Evolutionary conservation across 2,113 vertebrate species (phyloP).

Genomic region (Potamarius usumacintae): DNA sequence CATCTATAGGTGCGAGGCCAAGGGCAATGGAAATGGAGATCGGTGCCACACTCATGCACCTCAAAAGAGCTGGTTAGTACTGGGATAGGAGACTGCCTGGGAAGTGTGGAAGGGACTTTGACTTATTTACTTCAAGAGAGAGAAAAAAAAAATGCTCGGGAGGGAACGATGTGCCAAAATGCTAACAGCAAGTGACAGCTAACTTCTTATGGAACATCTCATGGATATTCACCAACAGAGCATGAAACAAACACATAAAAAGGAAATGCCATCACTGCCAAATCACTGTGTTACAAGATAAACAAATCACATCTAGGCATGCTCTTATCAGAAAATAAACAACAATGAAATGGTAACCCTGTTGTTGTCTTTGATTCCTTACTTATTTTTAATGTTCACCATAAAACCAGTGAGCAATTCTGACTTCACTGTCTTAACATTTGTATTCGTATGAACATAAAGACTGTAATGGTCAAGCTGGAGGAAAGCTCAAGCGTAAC

Average conservation of each 20-base stretch:
- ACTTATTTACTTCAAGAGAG: not conserved
- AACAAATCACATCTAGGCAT: not conserved
- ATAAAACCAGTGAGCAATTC: not conserved
- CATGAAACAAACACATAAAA: not conserved
- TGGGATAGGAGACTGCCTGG: no score
- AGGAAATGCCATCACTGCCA: not conserved
- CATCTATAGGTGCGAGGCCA: no score
- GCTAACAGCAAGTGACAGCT: not conserved
- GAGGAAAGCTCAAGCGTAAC: slow-evolving; percentile 1
- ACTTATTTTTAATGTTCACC: not conserved
- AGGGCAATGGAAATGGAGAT: no score
- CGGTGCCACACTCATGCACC: no score
- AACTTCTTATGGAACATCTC: no score
- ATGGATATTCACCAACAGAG: not conserved
- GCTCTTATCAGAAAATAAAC: not conserved
- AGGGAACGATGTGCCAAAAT: not conserved
- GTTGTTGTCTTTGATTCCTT: not conserved
- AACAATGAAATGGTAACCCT: not conserved
- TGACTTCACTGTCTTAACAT: not conserved
- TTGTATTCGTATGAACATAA: not conserved
- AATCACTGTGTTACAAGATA: not conserved
- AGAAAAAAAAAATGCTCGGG: not conserved
- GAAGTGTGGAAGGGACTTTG: no score
- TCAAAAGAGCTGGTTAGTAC: no score
- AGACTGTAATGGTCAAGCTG: not conserved